A percentile compares a stretch with the other conserved stretches of the same genome.
These are phyloP conservation scores for Antheraea yamamai DNA, from an alignment of 2,888 invertebrate genomes.

Conservation along the genomic window DNA sequence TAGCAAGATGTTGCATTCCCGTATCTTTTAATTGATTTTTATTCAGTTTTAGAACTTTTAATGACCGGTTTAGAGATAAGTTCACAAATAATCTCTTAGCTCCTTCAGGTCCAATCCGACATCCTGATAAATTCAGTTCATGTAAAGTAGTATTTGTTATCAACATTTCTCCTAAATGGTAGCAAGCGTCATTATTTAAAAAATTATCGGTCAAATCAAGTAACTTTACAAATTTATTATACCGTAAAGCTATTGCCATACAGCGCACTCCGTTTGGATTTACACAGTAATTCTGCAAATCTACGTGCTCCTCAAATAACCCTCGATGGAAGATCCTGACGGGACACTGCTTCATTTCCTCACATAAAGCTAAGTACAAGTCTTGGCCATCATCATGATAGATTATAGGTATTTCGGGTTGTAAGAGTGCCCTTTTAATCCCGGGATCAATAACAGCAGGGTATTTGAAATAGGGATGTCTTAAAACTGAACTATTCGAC, in stretches of 20 bases:
- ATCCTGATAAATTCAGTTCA: conserved; percentile 60
- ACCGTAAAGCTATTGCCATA: conserved; percentile 56
- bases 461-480: conserved; percentile 63
- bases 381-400: conserved; percentile 65
- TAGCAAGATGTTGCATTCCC: conserved; percentile 48
- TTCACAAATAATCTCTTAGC: conserved; percentile 40
- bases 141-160: conserved; percentile 45
- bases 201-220: conserved; percentile 63
- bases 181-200: conserved; percentile 59
- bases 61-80: conserved; percentile 43
- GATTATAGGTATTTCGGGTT: conserved; percentile 38
- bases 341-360: conserved; percentile 57
- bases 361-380: conserved; percentile 56
- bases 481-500: conserved; percentile 57
- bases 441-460: conserved; percentile 67
- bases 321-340: conserved; percentile 51
- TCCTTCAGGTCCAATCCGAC: conserved; percentile 58
- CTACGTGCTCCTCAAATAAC: conserved; percentile 49
- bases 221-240: conserved; percentile 52
- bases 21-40: conserved; percentile 53
- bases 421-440: conserved; percentile 51
- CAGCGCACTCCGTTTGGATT: conserved; percentile 57
- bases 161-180: conserved; percentile 63
- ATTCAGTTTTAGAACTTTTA: conserved; percentile 50
- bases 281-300: conserved; percentile 63